phyloP scores from a whole-genome alignment of 1,140 invertebrate genomes.

The Platyura marginata region DNA sequence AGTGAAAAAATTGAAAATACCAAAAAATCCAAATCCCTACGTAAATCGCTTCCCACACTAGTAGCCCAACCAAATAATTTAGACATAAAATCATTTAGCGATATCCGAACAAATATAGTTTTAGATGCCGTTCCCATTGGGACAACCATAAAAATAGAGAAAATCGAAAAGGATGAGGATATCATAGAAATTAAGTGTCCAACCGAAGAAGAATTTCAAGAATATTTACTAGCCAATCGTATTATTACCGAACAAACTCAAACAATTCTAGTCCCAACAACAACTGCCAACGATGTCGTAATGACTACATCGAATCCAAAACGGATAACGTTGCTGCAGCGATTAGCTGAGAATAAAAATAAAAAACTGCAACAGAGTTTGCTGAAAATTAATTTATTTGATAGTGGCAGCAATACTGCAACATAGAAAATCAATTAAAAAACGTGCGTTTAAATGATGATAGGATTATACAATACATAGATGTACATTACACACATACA shows the following conservation, averaged over 20 bases:
- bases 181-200: no score
- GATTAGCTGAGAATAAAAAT: slow-evolving; percentile 7
- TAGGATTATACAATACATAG: not conserved
- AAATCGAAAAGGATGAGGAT: not conserved
- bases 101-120: not conserved
- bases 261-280: not conserved
- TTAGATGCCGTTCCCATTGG: no score
- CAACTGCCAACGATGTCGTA: not conserved
- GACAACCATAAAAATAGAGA: no score
- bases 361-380: slow-evolving; percentile 9
- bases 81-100: not conserved
- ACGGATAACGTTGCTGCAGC: slow-evolving; percentile 11
- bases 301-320: not conserved
- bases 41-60: not conserved
- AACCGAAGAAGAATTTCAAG: no score
- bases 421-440: not conserved
- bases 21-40: no score
- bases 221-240: not conserved
- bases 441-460: not conserved
- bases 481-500: not conserved
- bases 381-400: not conserved
- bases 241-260: not conserved
- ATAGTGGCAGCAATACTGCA: not conserved
- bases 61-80: not conserved
- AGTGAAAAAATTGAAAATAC: not conserved